Conservation (phyloP, 2,113 vertebrate species). For the Megaptera novaeangliae region DNA sequence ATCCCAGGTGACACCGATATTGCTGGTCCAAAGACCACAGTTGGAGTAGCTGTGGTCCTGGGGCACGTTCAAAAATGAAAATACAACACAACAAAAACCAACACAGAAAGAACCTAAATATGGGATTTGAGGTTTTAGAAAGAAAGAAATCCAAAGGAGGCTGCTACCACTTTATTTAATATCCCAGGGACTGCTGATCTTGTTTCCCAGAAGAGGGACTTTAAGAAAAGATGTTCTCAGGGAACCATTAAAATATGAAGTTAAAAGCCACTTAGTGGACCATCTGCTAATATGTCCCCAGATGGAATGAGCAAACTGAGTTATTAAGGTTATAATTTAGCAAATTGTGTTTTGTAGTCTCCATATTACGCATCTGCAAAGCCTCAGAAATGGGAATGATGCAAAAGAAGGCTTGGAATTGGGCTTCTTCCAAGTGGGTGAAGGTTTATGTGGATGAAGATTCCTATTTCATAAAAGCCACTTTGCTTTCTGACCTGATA, state of each 20-base stretch:
- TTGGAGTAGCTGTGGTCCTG: not conserved
- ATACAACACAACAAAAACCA: not conserved
- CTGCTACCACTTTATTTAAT: slow-evolving; percentile 10
- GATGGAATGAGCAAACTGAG: slow-evolving; percentile 48
- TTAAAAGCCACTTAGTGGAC: slow-evolving; percentile 52
- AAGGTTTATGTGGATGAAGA: not conserved
- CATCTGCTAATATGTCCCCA: slow-evolving; percentile 50
- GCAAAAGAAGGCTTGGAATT: slow-evolving; percentile 5
- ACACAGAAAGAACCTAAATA: not conserved
- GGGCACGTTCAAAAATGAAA: slow-evolving; percentile 13
- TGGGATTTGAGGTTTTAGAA: slow-evolving; percentile 22
- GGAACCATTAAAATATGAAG: slow-evolving; percentile 52
- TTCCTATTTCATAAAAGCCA: not conserved
- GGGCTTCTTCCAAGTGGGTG: not conserved
- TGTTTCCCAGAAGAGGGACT: slow-evolving; percentile 52
- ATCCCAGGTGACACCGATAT: not conserved
- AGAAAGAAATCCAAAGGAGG: not conserved
- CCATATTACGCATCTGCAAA: slow-evolving; percentile 1
- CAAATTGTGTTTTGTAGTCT: slow-evolving; percentile 46
- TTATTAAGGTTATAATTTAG: slow-evolving; percentile 56
- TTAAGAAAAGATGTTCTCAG: slow-evolving; percentile 45
- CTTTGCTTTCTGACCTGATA: slow-evolving; percentile 16
- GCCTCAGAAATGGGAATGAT: slow-evolving; percentile 33
- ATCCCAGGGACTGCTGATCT: not conserved
- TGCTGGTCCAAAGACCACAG: not conserved